Percentiles rank a stretch among this genome's conserved stretches.
phyloP scores from a whole-genome alignment of 2,888 invertebrate species.

The Deroplatys truncata region DNA sequence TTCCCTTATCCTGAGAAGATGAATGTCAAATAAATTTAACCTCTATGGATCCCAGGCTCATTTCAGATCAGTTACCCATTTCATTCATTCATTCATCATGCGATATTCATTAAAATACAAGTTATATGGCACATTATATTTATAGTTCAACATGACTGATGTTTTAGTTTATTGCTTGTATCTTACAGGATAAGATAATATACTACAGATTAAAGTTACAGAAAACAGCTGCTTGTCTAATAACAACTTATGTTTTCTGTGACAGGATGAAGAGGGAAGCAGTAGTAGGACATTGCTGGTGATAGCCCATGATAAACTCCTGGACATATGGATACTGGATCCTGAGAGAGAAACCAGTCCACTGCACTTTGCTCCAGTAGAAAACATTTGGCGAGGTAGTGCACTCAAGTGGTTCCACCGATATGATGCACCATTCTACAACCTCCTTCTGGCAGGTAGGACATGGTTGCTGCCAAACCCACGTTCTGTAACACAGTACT shows the following conservation, averaged over 20 bases:
- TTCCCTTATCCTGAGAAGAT: too few relatives aligned
- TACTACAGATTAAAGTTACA: not conserved
- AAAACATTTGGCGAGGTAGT: constrained; percentile 26
- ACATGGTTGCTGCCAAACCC: constrained; percentile 18
- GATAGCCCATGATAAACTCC: constrained; percentile 20
- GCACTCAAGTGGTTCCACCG: constrained; percentile 26
- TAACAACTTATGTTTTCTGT: not conserved
- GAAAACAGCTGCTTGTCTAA: not conserved
- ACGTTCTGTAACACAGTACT: constrained; percentile 26
- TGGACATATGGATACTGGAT: constrained; percentile 25
- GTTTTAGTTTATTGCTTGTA: too few relatives aligned
- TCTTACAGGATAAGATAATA: not conserved
- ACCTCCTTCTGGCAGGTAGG: constrained; percentile 14
- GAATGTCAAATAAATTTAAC: too few relatives aligned
- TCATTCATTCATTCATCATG: too few relatives aligned
- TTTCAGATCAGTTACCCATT: too few relatives aligned
- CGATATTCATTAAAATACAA: too few relatives aligned
- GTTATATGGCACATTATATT: too few relatives aligned
- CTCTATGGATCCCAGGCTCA: too few relatives aligned
- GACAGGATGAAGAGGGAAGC: not conserved
- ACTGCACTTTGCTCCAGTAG: constrained; percentile 13
- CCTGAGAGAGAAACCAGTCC: not conserved
- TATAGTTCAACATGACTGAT: too few relatives aligned
- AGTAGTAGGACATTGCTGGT: constrained; percentile 19
- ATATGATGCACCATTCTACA: constrained; percentile 26